Conservation (phyloP, 2,113 vertebrate species). For the Okapia johnstoni region DNA sequence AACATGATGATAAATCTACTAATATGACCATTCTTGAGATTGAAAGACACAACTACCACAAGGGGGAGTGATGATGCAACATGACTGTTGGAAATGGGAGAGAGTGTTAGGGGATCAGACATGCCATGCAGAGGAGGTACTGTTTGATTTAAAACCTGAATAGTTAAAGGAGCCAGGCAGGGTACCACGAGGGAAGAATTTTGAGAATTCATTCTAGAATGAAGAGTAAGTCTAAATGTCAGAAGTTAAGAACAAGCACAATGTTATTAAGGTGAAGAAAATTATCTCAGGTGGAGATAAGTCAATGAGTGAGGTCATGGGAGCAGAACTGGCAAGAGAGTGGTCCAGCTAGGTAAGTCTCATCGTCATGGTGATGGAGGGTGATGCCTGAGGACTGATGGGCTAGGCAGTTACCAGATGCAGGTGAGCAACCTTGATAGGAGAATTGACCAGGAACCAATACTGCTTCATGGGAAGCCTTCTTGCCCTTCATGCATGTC, state of each 20-base stretch:
- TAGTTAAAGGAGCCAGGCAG: not conserved
- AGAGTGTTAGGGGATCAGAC: not conserved
- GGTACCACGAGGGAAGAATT: not conserved
- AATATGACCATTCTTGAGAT: too few species aligned
- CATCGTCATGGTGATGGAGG: not conserved
- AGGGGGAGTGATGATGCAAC: rapidly evolving
- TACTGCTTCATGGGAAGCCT: not conserved
- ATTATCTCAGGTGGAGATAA: not conserved
- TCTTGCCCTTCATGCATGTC: not conserved
- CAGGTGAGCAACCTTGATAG: not conserved
- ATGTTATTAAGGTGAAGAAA: not conserved
- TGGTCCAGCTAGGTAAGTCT: not conserved
- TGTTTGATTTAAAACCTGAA: not conserved
- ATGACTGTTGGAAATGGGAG: not conserved
- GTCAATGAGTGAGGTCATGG: not conserved
- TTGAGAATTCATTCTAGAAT: not conserved
- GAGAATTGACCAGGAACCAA: not conserved
- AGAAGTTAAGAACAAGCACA: not conserved
- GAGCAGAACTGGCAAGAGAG: not conserved
- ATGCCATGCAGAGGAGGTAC: not conserved
- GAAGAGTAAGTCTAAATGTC: not conserved
- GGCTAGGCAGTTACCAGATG: not conserved
- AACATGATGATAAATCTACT: not conserved
- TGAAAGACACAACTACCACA: not conserved
- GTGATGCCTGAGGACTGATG: not conserved